Evolutionary conservation across 2,113 vertebrate genomes (phyloP), one percentile per base, ranked within the genome.

Genomic region (Heliornis fulica): DNA sequence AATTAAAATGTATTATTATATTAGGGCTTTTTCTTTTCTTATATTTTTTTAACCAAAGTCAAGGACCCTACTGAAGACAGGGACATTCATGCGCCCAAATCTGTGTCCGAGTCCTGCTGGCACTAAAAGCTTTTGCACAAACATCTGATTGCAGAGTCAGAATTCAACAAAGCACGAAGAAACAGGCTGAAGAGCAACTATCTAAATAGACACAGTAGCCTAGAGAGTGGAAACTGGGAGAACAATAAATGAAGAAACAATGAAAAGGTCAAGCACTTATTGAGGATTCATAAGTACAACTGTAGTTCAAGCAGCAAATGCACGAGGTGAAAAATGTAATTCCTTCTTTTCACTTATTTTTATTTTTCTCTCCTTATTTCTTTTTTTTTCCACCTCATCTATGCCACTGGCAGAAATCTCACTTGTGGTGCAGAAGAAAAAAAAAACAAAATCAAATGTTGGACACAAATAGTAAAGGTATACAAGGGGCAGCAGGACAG

Each of bases 231-330:
- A 63, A 93, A 76, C 26, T 9, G 78, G 72, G 50, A 90, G 48
- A 94, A 92, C 45, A 89, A 81, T 74, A 94, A 88, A 93, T 83
- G 68, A 88, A 94, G 85, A 94, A 94, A 90, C 59, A 94, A 81
- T 56, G 3, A 78, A 81, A 93, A 93, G 83, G 59, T 91, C 79
- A 91, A 96, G 60, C 45, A 88, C 28, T 86, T 70, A 54, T 36
- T 93, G 43, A 64, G 56, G 43, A 86, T 93, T 88, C 10, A 1
- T 66, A 74, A 75, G 46, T 56, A 76, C 28, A 83, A 72, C 74
- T 38, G 34, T 75, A 59, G 31, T 43, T 80, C 41, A 77, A 60
- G 34, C 15, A 70, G 7, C 26, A 23, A 26, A 74, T 54, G 16
- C 32, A 74, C 2, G 0, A 86, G 48, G 34, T 84, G 40, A 74